These are phyloP conservation scores for Callorhinus ursinus DNA, from an alignment of 2,113 vertebrate species.

Conservation along the genomic window DNA sequence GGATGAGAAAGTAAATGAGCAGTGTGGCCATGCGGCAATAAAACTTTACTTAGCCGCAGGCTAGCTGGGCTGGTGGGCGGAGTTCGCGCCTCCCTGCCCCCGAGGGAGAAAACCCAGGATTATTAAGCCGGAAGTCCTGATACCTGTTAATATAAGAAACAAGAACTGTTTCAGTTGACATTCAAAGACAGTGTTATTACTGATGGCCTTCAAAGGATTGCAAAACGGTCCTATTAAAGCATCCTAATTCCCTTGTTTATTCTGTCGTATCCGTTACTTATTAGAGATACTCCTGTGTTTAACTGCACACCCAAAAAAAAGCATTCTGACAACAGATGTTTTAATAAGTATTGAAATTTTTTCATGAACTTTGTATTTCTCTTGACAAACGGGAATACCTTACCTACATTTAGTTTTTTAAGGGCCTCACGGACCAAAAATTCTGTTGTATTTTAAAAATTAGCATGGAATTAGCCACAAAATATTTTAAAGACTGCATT, in stretches of 20 bases:
- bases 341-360: constrained; percentile 31
- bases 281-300: constrained; percentile 26
- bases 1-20: neutral
- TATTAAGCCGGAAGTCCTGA: neutral
- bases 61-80: neutral
- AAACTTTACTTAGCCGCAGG: neutral
- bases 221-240: neutral
- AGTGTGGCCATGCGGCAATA: neutral
- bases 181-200: neutral
- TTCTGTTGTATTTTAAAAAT: constrained; percentile 48
- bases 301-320: neutral
- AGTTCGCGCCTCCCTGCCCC: neutral
- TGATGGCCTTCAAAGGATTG: neutral
- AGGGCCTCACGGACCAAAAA: constrained; percentile 50
- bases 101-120: neutral
- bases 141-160: neutral
- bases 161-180: neutral
- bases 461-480: constrained; percentile 36
- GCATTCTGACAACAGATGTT: constrained; percentile 46
- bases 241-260: neutral
- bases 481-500: constrained; percentile 48
- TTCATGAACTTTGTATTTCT: constrained; percentile 46
- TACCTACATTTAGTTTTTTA: constrained; percentile 20
- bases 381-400: constrained; percentile 24
- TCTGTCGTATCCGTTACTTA: neutral